A percentile compares a stretch with the other conserved stretches of the same genome.
Evolutionary conservation across 1,140 invertebrate genomes (phyloP).

Genomic region (Cotesia typhae): DNA sequence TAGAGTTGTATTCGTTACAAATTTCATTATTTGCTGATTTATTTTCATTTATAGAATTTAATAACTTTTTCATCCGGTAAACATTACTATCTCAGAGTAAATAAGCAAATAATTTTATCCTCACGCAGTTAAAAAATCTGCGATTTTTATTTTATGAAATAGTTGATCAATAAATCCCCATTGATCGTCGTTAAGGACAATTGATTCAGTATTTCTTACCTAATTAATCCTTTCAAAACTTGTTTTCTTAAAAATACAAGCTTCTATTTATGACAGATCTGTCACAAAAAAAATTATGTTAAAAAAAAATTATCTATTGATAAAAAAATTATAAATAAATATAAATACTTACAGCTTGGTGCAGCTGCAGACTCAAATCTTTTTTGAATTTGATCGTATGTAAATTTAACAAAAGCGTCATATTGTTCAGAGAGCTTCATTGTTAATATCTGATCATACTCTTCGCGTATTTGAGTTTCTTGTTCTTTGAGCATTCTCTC

Average conservation of each 20-base stretch:
- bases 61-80: no score
- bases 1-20: no score
- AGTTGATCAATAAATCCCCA: not conserved
- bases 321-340: conserved; percentile 18
- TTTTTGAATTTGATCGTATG: conserved; percentile 94
- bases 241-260: conserved; percentile 56
- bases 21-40: no score
- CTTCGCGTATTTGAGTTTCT: conserved; percentile 88
- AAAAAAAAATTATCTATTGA: not conserved
- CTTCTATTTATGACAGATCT: conserved; percentile 61
- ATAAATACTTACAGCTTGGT: conserved; percentile 72
- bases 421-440: conserved; percentile 96
- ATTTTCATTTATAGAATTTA: no score
- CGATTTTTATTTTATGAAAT: conserved; percentile 1
- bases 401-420: conserved; percentile 97
- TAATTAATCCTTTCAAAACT: conserved; percentile 58
- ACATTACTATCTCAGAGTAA: no score
- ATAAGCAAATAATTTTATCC: no score
- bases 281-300: conserved; percentile 39
- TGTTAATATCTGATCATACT: conserved; percentile 92
- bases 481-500: conserved; percentile 93
- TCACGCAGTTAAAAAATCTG: not conserved
- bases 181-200: not conserved
- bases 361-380: conserved; percentile 76
- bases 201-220: conserved; percentile 45